These are phyloP conservation scores for Heliothis virescens DNA, from an alignment of 1,140 invertebrate genomes.

Conservation along the genomic window DNA sequence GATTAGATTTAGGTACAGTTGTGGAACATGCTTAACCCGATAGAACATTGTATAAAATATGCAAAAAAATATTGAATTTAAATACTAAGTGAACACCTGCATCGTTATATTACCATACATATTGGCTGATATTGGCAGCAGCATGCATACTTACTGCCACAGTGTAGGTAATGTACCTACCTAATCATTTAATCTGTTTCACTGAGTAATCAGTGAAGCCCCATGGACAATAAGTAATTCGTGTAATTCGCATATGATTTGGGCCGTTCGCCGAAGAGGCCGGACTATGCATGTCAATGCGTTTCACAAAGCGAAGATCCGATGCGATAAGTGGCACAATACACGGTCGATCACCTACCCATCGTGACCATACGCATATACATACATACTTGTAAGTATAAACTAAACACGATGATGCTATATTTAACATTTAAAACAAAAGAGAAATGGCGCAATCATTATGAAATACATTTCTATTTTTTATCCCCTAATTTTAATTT, in stretches of 20 bases:
- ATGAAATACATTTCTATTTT: no score
- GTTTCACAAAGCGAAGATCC: constrained; percentile 79
- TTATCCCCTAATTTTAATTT: no score
- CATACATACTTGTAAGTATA: background rate
- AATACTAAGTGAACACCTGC: constrained; percentile 30
- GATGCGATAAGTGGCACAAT: constrained; percentile 76
- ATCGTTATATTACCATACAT: constrained; percentile 35
- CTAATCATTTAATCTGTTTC: constrained; percentile 45
- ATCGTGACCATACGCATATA: constrained; percentile 6
- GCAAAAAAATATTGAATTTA: constrained; percentile 10
- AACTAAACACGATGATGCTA: background rate
- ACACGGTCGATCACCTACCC: constrained; percentile 72
- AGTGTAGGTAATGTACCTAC: no score
- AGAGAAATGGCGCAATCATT: background rate
- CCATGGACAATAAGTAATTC: constrained; percentile 66
- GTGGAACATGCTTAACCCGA: background rate
- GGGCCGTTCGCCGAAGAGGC: constrained; percentile 73
- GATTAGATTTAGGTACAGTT: no score
- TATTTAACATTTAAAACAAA: background rate
- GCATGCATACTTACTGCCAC: constrained; percentile 48
- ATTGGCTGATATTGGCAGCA: background rate
- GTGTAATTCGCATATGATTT: constrained; percentile 77
- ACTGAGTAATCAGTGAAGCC: constrained; percentile 75
- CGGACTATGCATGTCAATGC: constrained; percentile 75
- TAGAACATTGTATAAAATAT: background rate